phyloP scores from a whole-genome alignment of 2,888 invertebrate species.

The Ethmia dodecea region DNA sequence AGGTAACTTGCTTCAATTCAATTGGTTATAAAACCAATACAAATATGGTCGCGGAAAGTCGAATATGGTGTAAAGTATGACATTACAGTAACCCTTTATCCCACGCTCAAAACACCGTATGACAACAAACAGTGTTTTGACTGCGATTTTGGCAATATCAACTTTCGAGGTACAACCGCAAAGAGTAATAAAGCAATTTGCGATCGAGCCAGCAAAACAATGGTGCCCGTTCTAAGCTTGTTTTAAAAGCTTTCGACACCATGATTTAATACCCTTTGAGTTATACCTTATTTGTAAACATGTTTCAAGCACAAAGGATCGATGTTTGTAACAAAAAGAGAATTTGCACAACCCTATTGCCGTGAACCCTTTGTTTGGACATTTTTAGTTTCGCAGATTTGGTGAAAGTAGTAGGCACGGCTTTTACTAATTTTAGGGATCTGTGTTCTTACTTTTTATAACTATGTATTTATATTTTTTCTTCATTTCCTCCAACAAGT shows the following conservation, averaged over 20 bases:
- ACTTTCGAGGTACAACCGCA: slow-evolving; percentile 57
- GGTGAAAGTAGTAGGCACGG: slow-evolving; percentile 46
- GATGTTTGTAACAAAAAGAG: slow-evolving; percentile 54
- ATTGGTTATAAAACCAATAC: too few species aligned
- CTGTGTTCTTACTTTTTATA: too few species aligned
- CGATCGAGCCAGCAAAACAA: slow-evolving; percentile 70
- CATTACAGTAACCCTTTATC: slow-evolving; percentile 8
- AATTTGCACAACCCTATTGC: slow-evolving; percentile 70
- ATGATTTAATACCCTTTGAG: slow-evolving; percentile 77
- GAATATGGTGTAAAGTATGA: too few species aligned
- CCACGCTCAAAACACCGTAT: slow-evolving; percentile 24
- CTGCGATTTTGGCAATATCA: slow-evolving; percentile 68
- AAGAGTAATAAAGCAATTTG: slow-evolving; percentile 75
- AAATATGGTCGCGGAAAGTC: too few species aligned
- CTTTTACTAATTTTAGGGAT: slow-evolving; percentile 19
- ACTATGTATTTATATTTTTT: too few species aligned
- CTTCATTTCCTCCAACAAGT: too few species aligned
- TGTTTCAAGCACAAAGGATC: slow-evolving; percentile 59
- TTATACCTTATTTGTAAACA: slow-evolving; percentile 73
- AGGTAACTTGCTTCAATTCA: too few species aligned
- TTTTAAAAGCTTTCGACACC: slow-evolving; percentile 75
- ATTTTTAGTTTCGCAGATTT: slow-evolving; percentile 27
- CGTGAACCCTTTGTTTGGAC: slow-evolving; percentile 53
- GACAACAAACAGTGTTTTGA: slow-evolving; percentile 68
- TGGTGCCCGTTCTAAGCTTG: slow-evolving; percentile 67